These are phyloP conservation scores for Orthosia cruda DNA, from an alignment of 2,888 invertebrate genomes.

Conservation along the genomic window DNA sequence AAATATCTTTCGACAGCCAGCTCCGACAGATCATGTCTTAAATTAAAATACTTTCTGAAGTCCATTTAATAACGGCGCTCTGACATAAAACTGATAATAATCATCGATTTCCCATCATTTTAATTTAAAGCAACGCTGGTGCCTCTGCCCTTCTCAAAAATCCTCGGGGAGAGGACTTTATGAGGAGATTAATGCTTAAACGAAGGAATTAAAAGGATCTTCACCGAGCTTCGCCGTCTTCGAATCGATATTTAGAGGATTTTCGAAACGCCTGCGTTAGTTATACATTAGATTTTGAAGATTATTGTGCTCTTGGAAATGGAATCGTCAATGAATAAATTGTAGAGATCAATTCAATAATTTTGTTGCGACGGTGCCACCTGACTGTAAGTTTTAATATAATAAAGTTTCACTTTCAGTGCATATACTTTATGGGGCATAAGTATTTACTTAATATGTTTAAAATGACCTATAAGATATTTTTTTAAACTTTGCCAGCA, in stretches of 20 bases:
- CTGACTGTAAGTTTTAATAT: neutral
- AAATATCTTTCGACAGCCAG: conserved; percentile 35
- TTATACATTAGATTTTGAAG: conserved; percentile 53
- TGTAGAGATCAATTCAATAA: neutral
- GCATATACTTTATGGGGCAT: neutral
- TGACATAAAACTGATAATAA: conserved; percentile 75
- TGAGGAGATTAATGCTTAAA: conserved; percentile 80
- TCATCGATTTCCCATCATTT: conserved; percentile 80
- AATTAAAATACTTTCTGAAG: conserved; percentile 68
- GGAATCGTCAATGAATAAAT: conserved; percentile 16
- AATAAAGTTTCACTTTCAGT: neutral
- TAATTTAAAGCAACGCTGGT: conserved; percentile 71
- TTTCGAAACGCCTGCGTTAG: conserved; percentile 52
- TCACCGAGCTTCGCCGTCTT: conserved; percentile 58
- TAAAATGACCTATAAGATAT: neutral
- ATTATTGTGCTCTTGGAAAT: conserved; percentile 38
- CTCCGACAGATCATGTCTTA: conserved; percentile 43
- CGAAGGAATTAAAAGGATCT: conserved; percentile 80
- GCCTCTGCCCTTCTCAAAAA: conserved; percentile 72
- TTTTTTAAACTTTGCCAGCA: no score
- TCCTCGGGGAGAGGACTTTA: conserved; percentile 74
- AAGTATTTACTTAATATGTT: no score
- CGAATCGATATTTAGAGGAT: conserved; percentile 66
- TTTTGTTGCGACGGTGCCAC: no score
- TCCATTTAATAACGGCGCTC: conserved; percentile 67